phyloP scores from a whole-genome alignment of 2,797 vertebrate genomes.

The Scolopax rusticola region DNA sequence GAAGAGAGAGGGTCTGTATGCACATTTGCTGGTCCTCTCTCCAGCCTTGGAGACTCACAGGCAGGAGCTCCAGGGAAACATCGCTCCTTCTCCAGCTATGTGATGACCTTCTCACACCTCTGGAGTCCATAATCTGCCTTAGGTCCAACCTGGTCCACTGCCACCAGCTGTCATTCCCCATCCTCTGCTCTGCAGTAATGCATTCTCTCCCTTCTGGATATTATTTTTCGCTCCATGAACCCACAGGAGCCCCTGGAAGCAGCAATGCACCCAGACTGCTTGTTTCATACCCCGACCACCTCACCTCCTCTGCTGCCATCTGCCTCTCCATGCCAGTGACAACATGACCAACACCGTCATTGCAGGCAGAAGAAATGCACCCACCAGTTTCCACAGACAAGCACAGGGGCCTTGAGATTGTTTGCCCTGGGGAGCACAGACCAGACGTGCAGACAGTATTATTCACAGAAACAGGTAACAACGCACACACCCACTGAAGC shows the following conservation, averaged over 20 bases:
- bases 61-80: background rate
- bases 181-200: background rate
- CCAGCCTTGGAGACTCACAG: background rate
- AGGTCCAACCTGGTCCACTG: background rate
- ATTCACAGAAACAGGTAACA: background rate
- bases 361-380: background rate
- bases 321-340: background rate
- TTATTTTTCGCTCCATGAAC: background rate
- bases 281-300: fast-evolving
- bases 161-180: background rate
- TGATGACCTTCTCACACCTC: background rate
- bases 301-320: background rate
- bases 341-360: background rate
- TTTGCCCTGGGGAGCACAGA: background rate
- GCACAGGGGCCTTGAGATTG: background rate
- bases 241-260: background rate
- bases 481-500: fast-evolving
- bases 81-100: background rate
- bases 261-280: fast-evolving
- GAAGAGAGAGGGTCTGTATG: background rate
- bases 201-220: background rate
- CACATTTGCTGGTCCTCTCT: background rate
- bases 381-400: background rate
- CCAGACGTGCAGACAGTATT: background rate
- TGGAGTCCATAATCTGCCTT: background rate